Percentiles rank a stretch among this genome's conserved stretches.
Conservation (phyloP, 2,888 invertebrate genomes). For the Epinotia ramella region DNA sequence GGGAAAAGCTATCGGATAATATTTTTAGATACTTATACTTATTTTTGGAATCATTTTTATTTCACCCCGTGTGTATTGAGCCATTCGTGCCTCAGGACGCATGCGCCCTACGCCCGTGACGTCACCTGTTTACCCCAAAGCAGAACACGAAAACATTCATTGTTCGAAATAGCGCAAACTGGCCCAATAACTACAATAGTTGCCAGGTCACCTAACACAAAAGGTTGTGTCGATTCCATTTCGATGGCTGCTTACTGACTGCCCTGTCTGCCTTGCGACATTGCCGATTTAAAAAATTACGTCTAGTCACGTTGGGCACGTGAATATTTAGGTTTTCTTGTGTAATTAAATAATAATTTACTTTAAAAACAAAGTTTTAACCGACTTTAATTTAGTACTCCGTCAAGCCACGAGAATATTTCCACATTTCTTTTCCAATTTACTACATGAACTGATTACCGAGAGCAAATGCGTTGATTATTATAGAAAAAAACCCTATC, state of each 20-base stretch:
- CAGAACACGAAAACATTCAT: constrained; percentile 30
- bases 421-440: too few relatives aligned
- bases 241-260: constrained; percentile 5
- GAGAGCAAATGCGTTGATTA: too few relatives aligned
- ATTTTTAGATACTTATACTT: too few relatives aligned
- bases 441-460: too few relatives aligned
- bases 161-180: constrained; percentile 17
- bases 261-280: not conserved
- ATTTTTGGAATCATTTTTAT: not conserved
- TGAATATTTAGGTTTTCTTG: not conserved
- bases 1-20: not conserved
- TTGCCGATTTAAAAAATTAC: constrained; percentile 11
- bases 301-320: not conserved
- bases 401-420: too few relatives aligned
- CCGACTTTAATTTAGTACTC: too few relatives aligned
- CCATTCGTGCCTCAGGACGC: constrained; percentile 11
- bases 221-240: constrained; percentile 5
- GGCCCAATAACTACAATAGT: not conserved
- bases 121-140: constrained; percentile 47
- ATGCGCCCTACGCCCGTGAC: constrained; percentile 48
- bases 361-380: too few relatives aligned
- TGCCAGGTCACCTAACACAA: constrained; percentile 2
- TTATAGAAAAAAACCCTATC: too few relatives aligned
- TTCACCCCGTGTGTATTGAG: constrained; percentile 52
- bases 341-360: too few relatives aligned